Evolutionary conservation across 2,888 invertebrate genomes (phyloP), one percentile per base, ranked within the genome.

Genomic region (Ophion costatus): DNA sequence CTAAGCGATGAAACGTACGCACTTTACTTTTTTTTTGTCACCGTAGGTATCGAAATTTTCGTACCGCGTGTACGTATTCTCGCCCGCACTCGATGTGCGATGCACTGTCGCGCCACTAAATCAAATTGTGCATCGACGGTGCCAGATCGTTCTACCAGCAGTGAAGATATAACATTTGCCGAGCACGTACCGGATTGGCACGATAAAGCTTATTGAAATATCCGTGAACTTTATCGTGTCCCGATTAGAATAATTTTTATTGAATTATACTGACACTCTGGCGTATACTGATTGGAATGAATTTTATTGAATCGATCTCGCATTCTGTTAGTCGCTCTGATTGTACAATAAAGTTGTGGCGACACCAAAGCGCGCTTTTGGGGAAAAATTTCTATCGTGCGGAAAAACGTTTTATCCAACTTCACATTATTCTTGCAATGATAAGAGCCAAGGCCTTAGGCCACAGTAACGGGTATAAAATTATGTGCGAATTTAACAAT

Each of bases 61-160:
- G 45, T 42, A 67, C 22, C 42, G 20, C 20, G 22, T 45, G 7
- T 59, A 17, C 4, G 51, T 59, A 22, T 42, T 67, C 17, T 33
- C 20, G 17, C 7, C 22, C 17, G 45, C 74, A 24, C 45, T 17
- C 63, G 17, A 61, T 45, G 14, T 38, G 63, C 22, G 24, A 33
- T 57, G 20, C 71, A 63, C 22, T 22, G 61, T 42, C 9, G 10
- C 42, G 22, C 6, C 14, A 29, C 17, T 64, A 64, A 75, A 75
- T 64, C 51, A 64, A 75, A 75, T 29, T 75, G 75, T 51, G 33
- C 57, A 56, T 20, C 57, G 11, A 57, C 33, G 11, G 57, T 57
- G 56, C 51, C 56, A 56, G 29, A 71, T 33, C 29, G 57, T 33
- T 71, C 29, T 57, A 29, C 57, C 24, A 33, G 33, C 11, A n/a